Evolutionary conservation across 2,888 invertebrate genomes (phyloP).

Genomic region (Lasioglossum figueresi): DNA sequence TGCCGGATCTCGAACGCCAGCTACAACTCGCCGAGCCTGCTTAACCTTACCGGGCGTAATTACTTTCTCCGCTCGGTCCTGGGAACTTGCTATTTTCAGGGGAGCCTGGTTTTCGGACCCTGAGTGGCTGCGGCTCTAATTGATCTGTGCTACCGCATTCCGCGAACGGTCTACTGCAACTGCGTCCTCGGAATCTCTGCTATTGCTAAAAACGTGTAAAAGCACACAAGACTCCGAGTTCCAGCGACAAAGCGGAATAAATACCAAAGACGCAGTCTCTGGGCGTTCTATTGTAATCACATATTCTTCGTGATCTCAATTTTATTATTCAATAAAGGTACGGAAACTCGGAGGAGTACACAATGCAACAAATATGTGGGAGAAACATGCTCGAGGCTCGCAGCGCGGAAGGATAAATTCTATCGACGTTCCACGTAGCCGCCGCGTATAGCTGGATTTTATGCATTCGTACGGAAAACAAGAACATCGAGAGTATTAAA

Average conservation of each 20-base stretch:
- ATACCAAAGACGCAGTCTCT: not conserved
- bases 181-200: too few relatives aligned
- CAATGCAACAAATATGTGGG: not conserved
- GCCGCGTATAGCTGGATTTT: not conserved
- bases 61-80: constrained; percentile 5
- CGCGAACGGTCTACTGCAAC: not conserved
- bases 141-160: not conserved
- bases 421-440: not conserved
- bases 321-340: constrained; percentile 1
- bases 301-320: not conserved
- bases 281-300: not conserved
- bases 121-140: not conserved
- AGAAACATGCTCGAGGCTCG: not conserved
- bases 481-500: not conserved
- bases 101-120: not conserved
- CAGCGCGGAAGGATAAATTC: not conserved
- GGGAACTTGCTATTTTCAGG: not conserved
- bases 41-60: not conserved
- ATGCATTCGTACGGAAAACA: not conserved
- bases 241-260: not conserved
- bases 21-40: constrained; percentile 1
- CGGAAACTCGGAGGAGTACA: not conserved
- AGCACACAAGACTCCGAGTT: not conserved
- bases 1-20: not conserved
- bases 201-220: too few relatives aligned